Conservation (phyloP, 1,140 invertebrate species). For the Drosophila simulans region DNA sequence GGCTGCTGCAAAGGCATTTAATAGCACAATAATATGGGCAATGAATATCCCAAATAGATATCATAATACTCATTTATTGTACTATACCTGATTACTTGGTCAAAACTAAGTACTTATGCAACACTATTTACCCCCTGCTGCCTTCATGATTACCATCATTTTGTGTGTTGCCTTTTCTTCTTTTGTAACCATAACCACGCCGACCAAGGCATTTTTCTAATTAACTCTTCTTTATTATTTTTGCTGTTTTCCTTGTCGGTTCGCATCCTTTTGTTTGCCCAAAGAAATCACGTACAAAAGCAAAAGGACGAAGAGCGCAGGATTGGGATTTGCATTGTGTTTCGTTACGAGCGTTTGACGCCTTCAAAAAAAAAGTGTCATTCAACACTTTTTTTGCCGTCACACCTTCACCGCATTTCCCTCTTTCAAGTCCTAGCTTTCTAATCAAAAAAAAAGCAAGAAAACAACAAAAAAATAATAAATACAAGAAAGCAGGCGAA, state of each 20-base stretch:
- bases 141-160: conserved; percentile 3
- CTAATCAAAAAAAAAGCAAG: conserved; percentile 13
- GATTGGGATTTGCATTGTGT: conserved; percentile 45
- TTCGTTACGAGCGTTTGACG: conserved; percentile 34
- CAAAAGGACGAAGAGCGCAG: conserved; percentile 4
- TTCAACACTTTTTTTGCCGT: conserved; percentile 26
- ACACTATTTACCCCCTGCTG: not conserved
- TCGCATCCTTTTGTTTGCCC: conserved; percentile 39
- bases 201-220: conserved; percentile 33
- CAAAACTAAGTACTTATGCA: not conserved
- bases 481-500: not conserved
- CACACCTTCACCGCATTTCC: conserved; percentile 12
- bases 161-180: not conserved
- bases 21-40: conserved; percentile 15
- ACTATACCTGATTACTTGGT: too few species aligned
- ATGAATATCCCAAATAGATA: not conserved
- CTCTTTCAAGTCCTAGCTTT: not conserved
- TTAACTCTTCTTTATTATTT: conserved; percentile 47
- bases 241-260: conserved; percentile 15
- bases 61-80: too few species aligned
- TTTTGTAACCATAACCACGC: conserved; percentile 8
- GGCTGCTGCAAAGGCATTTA: conserved; percentile 20
- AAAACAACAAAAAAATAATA: not conserved
- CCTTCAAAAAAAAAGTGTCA: conserved; percentile 31
- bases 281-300: conserved; percentile 38